Evolutionary conservation across 2,797 vertebrate species (phyloP), one percentile per base, ranked within the genome.

Genomic region (Spondyliosoma cantharus): DNA sequence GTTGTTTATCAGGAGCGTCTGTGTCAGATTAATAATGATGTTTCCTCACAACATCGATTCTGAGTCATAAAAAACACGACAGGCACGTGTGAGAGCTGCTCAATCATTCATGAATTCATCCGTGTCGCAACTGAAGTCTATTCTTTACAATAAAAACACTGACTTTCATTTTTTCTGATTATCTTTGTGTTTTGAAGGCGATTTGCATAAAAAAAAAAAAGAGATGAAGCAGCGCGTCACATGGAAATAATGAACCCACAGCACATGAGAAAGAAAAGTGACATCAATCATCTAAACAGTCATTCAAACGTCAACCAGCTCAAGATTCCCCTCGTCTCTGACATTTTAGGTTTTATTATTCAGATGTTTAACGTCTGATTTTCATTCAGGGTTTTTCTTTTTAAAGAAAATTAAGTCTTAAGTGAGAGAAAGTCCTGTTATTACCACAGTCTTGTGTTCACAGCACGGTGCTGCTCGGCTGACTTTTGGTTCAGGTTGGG

Each of bases 1-100:
- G 59, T 80, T 86, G 77, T 80, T 87, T 64, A 83, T 86, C 62
- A 73, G 71, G 27, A 15, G 37, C 49, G 19, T 66, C 49, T 54
- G 54, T 69, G 65, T 89, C 79, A 70, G 32, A 75, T 70, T 72
- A 76, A 74, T 37, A 66, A 32, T 3, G 27, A 66, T 59, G 62
- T 84, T 63, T 70, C 32, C 32, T 53, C 25, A 17, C 43, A 25
- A 48, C 46, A 19, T 9, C 11, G 58, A 64, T 59, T 70, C 27
- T 29, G 22, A 60, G 20, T 65, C 24, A 62, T 45, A n/a, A 64
- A 76, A 56, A 76, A 56, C 13, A 53, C 22, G n/a, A 65, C 25
- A 59, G 63, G 49, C 9, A 25, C 12, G 32, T 50, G 29, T 49
- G 22, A 50, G 29, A 48, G 61, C 68, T 57, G 48, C 61, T 80